Percentiles rank a stretch among this genome's conserved stretches.
These are phyloP conservation scores for Chaetops frenatus DNA, from an alignment of 2,113 vertebrate species.

Conservation along the genomic window DNA sequence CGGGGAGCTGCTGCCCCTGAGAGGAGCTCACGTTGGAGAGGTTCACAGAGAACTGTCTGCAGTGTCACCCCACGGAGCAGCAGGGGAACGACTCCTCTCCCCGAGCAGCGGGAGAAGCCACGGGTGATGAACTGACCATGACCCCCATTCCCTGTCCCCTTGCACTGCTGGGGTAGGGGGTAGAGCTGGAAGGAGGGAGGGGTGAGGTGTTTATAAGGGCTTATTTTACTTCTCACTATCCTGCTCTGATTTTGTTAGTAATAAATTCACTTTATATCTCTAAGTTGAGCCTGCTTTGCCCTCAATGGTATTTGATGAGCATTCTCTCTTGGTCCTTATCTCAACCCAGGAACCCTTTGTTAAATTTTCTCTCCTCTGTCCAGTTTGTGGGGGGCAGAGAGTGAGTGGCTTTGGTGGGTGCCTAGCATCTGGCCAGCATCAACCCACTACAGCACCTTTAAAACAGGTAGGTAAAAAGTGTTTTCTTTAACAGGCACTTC, in stretches of 20 bases:
- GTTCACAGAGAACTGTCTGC: not conserved
- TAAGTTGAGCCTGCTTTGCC: not conserved
- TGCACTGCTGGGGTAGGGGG: not conserved
- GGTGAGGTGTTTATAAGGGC: not conserved
- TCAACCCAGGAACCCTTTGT: not conserved
- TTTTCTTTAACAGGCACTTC: not conserved
- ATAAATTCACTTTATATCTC: not conserved
- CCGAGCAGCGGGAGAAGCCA: not conserved
- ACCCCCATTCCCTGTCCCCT: not conserved
- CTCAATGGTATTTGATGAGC: not conserved
- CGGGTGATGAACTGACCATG: rapidly evolving
- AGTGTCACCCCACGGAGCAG: not conserved
- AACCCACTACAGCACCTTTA: not conserved
- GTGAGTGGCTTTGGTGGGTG: not conserved
- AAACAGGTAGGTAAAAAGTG: not conserved
- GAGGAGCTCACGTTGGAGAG: not conserved
- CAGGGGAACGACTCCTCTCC: not conserved
- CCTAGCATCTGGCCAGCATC: not conserved
- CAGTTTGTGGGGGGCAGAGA: not conserved
- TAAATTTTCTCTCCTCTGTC: not conserved
- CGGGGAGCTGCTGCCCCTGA: not conserved
- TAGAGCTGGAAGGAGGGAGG: not conserved
- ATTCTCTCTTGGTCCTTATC: not conserved
- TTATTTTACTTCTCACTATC: not conserved
- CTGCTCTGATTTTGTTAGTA: not conserved